A percentile compares a stretch with the other conserved stretches of the same genome.
Conservation (phyloP, 2,797 vertebrate genomes). For the Labroides dimidiatus region DNA sequence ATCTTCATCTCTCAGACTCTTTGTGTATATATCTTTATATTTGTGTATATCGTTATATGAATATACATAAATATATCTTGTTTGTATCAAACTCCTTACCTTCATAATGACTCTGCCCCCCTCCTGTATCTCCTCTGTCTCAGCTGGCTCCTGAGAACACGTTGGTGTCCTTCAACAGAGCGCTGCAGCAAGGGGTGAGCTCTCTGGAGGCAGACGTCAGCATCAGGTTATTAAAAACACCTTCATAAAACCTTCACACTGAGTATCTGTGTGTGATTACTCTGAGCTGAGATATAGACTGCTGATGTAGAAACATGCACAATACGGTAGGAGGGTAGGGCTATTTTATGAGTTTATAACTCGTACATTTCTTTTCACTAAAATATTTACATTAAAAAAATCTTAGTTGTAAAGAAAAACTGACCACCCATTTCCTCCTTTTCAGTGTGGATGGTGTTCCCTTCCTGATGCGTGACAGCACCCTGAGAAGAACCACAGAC, state of each 20-base stretch:
- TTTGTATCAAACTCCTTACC: background rate
- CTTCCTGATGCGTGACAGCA: conserved; percentile 93
- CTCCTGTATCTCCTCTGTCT: conserved; percentile 2
- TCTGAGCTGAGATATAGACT: background rate
- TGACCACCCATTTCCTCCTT: background rate
- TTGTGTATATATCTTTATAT: too few species aligned
- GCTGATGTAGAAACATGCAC: conserved; percentile 7
- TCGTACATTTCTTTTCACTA: too few species aligned
- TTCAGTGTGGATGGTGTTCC: conserved; percentile 92
- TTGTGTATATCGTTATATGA: too few species aligned
- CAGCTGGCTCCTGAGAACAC: conserved; percentile 97
- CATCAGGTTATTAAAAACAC: conserved; percentile 85
- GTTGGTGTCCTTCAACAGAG: conserved; percentile 94
- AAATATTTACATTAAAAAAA: too few species aligned
- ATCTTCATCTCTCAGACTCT: too few species aligned
- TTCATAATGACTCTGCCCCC: conserved; percentile 2
- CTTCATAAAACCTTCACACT: conserved; percentile 16
- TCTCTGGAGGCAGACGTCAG: conserved; percentile 92
- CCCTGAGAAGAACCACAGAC: conserved; percentile 91
- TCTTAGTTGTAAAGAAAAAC: background rate
- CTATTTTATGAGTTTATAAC: too few species aligned
- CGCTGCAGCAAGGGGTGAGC: conserved; percentile 88
- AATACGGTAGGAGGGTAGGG: background rate
- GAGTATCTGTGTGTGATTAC: background rate
- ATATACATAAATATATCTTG: too few species aligned